These are phyloP conservation scores for Smutsia temminckii DNA, from an alignment of 2,797 vertebrate species.

Conservation along the genomic window DNA sequence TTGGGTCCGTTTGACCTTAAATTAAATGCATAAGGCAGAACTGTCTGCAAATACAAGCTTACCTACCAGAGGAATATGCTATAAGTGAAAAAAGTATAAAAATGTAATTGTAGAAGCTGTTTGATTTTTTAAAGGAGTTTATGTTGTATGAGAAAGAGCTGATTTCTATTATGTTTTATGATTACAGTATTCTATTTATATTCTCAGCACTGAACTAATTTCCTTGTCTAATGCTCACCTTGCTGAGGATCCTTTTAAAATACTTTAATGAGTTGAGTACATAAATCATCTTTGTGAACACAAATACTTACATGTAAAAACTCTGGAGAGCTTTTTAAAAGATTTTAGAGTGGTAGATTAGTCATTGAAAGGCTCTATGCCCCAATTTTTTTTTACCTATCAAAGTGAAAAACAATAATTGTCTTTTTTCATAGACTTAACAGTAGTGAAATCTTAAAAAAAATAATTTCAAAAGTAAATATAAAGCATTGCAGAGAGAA, in stretches of 20 bases:
- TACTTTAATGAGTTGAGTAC: slow-evolving; percentile 62
- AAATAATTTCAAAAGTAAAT: not conserved
- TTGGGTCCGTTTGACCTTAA: slow-evolving; percentile 37
- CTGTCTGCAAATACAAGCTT: slow-evolving; percentile 58
- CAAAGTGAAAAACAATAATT: not conserved
- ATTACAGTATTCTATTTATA: slow-evolving; percentile 67
- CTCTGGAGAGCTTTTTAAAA: slow-evolving; percentile 26
- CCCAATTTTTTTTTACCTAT: not conserved
- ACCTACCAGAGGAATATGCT: slow-evolving; percentile 45
- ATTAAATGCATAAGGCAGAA: slow-evolving; percentile 53
- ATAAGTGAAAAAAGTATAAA: slow-evolving; percentile 68
- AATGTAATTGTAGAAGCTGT: slow-evolving; percentile 64
- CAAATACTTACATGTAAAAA: slow-evolving; percentile 58
- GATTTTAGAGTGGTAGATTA: slow-evolving; percentile 43
- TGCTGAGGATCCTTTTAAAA: slow-evolving; percentile 62
- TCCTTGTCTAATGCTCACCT: slow-evolving; percentile 68
- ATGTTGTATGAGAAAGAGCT: slow-evolving; percentile 48
- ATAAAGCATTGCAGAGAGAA: not conserved
- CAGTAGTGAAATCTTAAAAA: not conserved
- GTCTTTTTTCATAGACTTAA: not conserved
- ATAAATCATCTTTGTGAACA: slow-evolving; percentile 70
- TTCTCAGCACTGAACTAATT: slow-evolving; percentile 67
- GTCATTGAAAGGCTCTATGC: not conserved
- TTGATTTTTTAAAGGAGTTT: slow-evolving; percentile 49
- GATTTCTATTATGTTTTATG: slow-evolving; percentile 73